phyloP scores from a whole-genome alignment of 2,888 invertebrate genomes.

The Seira ritae region DNA sequence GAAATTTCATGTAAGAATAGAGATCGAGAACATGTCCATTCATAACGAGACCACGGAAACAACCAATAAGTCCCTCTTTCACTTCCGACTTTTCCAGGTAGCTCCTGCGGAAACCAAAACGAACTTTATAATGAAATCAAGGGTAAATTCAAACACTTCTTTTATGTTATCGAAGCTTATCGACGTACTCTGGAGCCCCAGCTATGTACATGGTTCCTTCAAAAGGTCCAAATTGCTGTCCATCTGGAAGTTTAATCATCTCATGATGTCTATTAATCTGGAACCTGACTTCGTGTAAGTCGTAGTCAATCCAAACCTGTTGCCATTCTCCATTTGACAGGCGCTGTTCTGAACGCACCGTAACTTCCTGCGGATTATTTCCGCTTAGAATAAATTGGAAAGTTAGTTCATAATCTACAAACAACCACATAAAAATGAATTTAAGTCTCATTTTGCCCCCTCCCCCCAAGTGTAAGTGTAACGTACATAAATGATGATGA shows the following conservation, averaged over 20 bases:
- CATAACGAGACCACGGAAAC: slow-evolving; percentile 93
- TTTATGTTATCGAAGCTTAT: slow-evolving; percentile 9
- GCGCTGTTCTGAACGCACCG: slow-evolving; percentile 87
- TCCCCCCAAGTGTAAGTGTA: too few species aligned
- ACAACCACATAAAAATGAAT: background rate
- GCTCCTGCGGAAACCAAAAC: slow-evolving; percentile 79
- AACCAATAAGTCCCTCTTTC: slow-evolving; percentile 93
- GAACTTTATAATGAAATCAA: background rate
- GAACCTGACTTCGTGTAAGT: slow-evolving; percentile 93
- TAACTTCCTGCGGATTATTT: slow-evolving; percentile 87
- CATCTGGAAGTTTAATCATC: slow-evolving; percentile 89
- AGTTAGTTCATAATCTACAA: slow-evolving; percentile 87
- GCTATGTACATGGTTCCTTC: slow-evolving; percentile 84
- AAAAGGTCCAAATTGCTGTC: slow-evolving; percentile 75
- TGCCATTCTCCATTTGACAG: slow-evolving; percentile 97
- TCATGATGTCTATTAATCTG: slow-evolving; percentile 93
- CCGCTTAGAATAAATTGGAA: slow-evolving; percentile 94
- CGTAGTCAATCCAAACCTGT: slow-evolving; percentile 97
- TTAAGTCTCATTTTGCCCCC: slow-evolving; percentile 14
- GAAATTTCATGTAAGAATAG: slow-evolving; percentile 94
- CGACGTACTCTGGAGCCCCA: slow-evolving; percentile 91
- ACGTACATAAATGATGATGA: too few species aligned
- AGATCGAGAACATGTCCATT: slow-evolving; percentile 94
- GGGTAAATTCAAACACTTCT: background rate
- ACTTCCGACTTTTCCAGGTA: slow-evolving; percentile 88